Conservation (phyloP, 2,888 invertebrate species). For the Pilophorus perplexus region DNA sequence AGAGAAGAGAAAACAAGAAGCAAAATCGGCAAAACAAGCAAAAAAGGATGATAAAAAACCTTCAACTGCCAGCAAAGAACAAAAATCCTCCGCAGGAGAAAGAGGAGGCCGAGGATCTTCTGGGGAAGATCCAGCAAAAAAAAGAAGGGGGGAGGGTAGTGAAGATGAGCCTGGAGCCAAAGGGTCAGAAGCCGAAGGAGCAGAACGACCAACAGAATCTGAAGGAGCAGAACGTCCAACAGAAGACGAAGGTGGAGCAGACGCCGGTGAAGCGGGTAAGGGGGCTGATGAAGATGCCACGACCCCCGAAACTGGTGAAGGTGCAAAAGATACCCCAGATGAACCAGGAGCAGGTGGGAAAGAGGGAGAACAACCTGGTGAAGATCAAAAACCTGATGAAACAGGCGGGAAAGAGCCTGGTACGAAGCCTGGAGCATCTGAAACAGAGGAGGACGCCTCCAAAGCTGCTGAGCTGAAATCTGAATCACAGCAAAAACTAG, state of each 20-base stretch:
- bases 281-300: neutral
- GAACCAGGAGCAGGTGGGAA: neutral
- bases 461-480: neutral
- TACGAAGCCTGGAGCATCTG: neutral
- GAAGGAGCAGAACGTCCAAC: neutral
- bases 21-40: neutral
- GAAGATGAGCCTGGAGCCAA: neutral
- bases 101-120: neutral
- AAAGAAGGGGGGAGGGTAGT: neutral
- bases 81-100: neutral
- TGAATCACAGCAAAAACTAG: neutral
- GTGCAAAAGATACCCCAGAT: neutral
- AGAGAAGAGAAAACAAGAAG: neutral
- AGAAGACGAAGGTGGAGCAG: neutral
- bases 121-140: neutral
- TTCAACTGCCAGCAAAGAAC: neutral
- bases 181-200: neutral
- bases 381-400: neutral
- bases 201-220: neutral
- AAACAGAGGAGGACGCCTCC: neutral
- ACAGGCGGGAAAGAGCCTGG: conserved; percentile 1
- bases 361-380: neutral
- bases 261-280: neutral
- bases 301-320: neutral
- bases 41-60: neutral